Percentiles rank a stretch among this genome's conserved stretches.
phyloP scores from a whole-genome alignment of 1,140 invertebrate species.

The Solenopsis fugax region DNA sequence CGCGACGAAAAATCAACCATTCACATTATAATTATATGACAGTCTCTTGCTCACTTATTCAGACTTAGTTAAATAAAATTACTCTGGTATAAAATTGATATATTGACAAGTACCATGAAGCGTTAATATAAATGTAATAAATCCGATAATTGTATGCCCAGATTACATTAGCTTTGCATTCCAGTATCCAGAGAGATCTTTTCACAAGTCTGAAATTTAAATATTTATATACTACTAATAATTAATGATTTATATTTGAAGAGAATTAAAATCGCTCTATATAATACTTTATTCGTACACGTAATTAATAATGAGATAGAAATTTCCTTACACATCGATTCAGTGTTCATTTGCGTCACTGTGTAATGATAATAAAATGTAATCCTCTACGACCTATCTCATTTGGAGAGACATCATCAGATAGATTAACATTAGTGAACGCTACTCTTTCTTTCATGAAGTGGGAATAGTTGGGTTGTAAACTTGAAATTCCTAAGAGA shows the following conservation, averaged over 20 bases:
- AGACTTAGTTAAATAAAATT: constrained; percentile 16
- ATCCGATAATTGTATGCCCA: not conserved
- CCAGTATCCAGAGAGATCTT: not conserved
- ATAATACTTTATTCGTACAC: not conserved
- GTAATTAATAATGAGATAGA: not conserved
- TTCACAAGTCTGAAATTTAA: not conserved
- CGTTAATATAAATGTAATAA: constrained; percentile 15
- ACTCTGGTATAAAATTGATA: not conserved
- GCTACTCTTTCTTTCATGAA: constrained; percentile 45
- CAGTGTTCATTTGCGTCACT: not conserved
- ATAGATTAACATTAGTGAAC: not conserved
- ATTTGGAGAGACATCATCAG: not conserved
- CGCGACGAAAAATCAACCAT: not conserved
- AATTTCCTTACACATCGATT: not conserved
- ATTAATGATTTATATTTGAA: not conserved
- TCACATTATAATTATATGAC: not conserved
- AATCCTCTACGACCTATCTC: not conserved
- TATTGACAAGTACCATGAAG: not conserved
- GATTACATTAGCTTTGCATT: not conserved
- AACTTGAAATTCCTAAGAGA: constrained; percentile 35
- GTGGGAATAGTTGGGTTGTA: constrained; percentile 7
- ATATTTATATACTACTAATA: not conserved
- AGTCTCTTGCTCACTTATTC: not conserved
- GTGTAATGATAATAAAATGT: not conserved
- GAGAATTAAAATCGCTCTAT: not conserved